A percentile compares a stretch with the other conserved stretches of the same genome.
Conservation (phyloP, 2,888 invertebrate genomes). For the Aspidapion aeneum region DNA sequence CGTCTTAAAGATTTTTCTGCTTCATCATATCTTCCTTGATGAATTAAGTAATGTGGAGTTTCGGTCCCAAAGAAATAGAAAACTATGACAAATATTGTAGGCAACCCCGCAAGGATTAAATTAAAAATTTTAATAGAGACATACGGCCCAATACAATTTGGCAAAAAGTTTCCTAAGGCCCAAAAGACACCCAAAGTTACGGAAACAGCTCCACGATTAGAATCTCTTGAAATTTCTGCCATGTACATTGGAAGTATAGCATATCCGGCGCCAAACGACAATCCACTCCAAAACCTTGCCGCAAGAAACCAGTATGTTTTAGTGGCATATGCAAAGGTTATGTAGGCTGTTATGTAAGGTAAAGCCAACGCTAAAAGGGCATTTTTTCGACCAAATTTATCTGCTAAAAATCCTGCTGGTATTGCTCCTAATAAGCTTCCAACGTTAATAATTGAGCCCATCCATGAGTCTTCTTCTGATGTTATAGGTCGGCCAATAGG, state of each 20-base stretch:
- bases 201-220: constrained; percentile 67
- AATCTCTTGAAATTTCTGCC: constrained; percentile 75
- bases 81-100: constrained; percentile 52
- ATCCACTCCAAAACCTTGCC: constrained; percentile 52
- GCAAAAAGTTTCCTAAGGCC: constrained; percentile 60
- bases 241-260: constrained; percentile 79
- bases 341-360: constrained; percentile 41
- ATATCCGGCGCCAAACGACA: constrained; percentile 67
- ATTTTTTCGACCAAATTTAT: constrained; percentile 64
- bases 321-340: constrained; percentile 27
- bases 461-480: constrained; percentile 49
- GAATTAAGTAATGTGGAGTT: constrained; percentile 66
- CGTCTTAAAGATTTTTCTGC: constrained; percentile 63
- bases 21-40: constrained; percentile 54
- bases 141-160: constrained; percentile 68
- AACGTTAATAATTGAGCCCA: constrained; percentile 49
- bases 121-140: constrained; percentile 62
- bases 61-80: constrained; percentile 65
- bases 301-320: constrained; percentile 35
- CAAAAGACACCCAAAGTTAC: constrained; percentile 69
- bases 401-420: constrained; percentile 61
- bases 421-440: constrained; percentile 61
- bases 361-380: constrained; percentile 54
- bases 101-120: constrained; percentile 45
- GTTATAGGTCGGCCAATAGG: constrained; percentile 41